Base-by-base conservation (phyloP, 2,797 vertebrate species). In the Sarcoramphus papa region DNA sequence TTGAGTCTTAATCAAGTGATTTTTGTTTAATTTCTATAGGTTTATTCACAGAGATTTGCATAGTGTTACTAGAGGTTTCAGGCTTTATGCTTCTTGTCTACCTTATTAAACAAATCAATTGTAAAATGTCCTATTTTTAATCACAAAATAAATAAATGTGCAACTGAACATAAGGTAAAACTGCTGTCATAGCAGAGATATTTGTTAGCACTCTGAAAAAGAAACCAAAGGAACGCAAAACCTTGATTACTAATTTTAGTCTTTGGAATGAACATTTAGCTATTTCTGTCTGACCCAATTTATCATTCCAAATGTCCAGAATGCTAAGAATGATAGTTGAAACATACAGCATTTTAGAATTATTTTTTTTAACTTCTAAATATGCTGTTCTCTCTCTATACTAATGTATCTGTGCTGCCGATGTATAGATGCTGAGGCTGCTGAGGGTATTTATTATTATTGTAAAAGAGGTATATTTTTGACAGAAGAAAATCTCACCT, bases 361-460 rank as follows among this genome's bases (percentile, higher is more conserved):
- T 27, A 2, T 41, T 18, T 12, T 30, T 62, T 59, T 59, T 9
- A 59, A 40, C 8, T 88, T 53, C 9, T 50, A 40, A n/a, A 25
- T 50, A 10, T 5, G 0, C 40, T 41, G 3, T 59, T 2, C 2
- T 41, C 2, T 48, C 13, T 56, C 33, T 48, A 3, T 40, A 33
- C 14, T 57, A 17, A 19, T n/a, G 1, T 75, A 31, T 41, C 35
- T 64, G 5, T 72, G 22, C 37, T 86, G 22, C 22, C 10, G 60
- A 1, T 20, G 6, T 28, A 21, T 16, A 62, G 25, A 16, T 72
- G 23, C 14, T 68, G 28, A 12, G 40, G 67, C 6, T 63, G 37
- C 17, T 89, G 27, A 27, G 3, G 12, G 2, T 68, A 24, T 9
- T 56, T 56, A 4, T n/a, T 75, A 25, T 41, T 81, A 19, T 37